Percentiles rank a stretch among this genome's conserved stretches.
phyloP scores from a whole-genome alignment of 2,888 invertebrate genomes.

The Uloborus plumipes region DNA sequence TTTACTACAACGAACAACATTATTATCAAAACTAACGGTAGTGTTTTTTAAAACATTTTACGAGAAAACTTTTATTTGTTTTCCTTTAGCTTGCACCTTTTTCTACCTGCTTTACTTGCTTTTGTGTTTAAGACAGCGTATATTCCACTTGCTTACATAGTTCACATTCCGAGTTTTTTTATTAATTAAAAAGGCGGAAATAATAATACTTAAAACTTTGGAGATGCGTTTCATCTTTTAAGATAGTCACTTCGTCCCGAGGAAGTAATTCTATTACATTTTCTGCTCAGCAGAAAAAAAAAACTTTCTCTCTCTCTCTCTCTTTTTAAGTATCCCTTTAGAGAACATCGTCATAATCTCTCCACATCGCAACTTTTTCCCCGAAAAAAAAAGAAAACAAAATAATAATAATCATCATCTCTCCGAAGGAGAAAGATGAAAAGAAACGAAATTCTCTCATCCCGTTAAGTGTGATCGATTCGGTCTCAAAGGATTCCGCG shows the following conservation, averaged over 20 bases:
- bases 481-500: constrained; percentile 56
- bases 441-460: constrained; percentile 55
- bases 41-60: too few species aligned
- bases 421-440: constrained; percentile 15
- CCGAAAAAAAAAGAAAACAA: constrained; percentile 1
- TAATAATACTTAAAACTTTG: too few species aligned
- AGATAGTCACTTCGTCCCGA: background rate
- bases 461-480: constrained; percentile 62
- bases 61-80: too few species aligned
- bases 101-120: too few species aligned
- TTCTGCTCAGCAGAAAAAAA: constrained; percentile 10
- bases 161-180: too few species aligned
- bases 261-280: constrained; percentile 43
- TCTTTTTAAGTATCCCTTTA: background rate
- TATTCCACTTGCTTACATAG: too few species aligned
- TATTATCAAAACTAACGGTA: too few species aligned
- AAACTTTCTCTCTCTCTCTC: constrained; percentile 18
- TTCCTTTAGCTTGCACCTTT: too few species aligned
- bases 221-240: too few species aligned
- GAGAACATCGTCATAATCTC: constrained; percentile 56
- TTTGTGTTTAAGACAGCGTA: too few species aligned
- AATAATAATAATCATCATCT: constrained; percentile 13
- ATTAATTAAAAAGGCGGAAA: too few species aligned
- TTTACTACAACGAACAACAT: too few species aligned
- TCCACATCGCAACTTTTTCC: constrained; percentile 14